Conservation (phyloP, 2,888 invertebrate species). For the Lasioglossum morio region DNA sequence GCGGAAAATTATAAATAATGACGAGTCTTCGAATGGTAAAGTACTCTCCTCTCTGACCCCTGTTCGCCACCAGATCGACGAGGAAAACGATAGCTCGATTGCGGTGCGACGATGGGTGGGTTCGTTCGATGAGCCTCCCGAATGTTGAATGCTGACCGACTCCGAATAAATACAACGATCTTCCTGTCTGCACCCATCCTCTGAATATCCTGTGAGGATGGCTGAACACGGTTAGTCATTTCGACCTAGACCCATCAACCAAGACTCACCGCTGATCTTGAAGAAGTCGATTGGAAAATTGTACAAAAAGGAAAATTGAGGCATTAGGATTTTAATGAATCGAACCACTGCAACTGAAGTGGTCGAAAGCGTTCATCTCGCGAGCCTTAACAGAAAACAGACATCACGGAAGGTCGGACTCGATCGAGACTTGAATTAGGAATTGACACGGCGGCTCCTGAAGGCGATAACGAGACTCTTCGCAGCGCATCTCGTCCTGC, state of each 20-base stretch:
- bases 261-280: no score
- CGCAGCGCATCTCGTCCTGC: slow-evolving; percentile 60
- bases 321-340: no score
- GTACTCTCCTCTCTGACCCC: slow-evolving; percentile 28
- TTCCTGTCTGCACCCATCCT: background rate
- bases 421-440: background rate
- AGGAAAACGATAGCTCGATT: slow-evolving; percentile 27
- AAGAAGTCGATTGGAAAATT: no score
- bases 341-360: no score
- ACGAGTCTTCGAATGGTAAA: slow-evolving; percentile 69
- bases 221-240: no score
- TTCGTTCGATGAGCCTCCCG: slow-evolving; percentile 23
- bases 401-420: background rate
- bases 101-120: slow-evolving; percentile 5
- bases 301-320: no score
- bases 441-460: background rate
- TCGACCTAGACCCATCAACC: no score
- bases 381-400: background rate
- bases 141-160: slow-evolving; percentile 54
- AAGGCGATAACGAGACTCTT: slow-evolving; percentile 13
- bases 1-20: slow-evolving; percentile 84
- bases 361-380: background rate
- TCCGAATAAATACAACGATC: slow-evolving; percentile 18
- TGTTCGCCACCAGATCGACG: slow-evolving; percentile 25
- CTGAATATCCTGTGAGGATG: no score